Evolutionary conservation across 1,140 invertebrate species (phyloP).

Genomic region (Dinoponera quadriceps): DNA sequence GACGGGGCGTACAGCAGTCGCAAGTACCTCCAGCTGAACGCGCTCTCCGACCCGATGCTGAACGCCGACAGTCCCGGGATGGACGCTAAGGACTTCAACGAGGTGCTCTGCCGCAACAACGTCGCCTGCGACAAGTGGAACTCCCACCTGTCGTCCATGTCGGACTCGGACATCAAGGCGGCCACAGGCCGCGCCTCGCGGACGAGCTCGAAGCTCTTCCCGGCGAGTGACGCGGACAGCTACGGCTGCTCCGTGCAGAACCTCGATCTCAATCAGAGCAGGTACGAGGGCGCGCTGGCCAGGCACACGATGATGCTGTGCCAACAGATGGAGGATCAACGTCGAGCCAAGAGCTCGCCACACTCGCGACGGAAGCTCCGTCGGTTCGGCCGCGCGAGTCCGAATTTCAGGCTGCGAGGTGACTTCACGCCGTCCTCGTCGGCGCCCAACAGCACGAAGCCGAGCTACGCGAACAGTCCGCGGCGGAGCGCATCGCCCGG

Average conservation of each 20-base stretch:
- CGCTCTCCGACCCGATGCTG: conserved; percentile 80
- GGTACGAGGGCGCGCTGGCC: conserved; percentile 59
- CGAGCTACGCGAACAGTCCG: conserved; percentile 52
- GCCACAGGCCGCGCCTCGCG: conserved; percentile 40
- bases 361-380: conserved; percentile 61
- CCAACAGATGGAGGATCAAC: conserved; percentile 74
- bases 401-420: conserved; percentile 66
- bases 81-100: conserved; percentile 62
- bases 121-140: conserved; percentile 63
- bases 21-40: conserved; percentile 75
- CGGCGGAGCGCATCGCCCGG: conserved; percentile 68
- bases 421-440: conserved; percentile 69
- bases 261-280: conserved; percentile 67
- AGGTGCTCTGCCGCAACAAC: conserved; percentile 57
- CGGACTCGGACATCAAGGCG: conserved; percentile 80
- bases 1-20: conserved; percentile 60
- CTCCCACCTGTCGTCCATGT: conserved; percentile 79
- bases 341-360: conserved; percentile 46
- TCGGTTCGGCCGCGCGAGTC: conserved; percentile 58
- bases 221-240: neutral
- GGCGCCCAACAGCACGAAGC: conserved; percentile 49
- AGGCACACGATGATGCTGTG: conserved; percentile 71
- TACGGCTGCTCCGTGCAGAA: conserved; percentile 77
- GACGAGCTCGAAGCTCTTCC: conserved; percentile 56
- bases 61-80: conserved; percentile 68